Evolutionary conservation across 2,888 invertebrate species (phyloP).

Genomic region (Plebejus melissa): DNA sequence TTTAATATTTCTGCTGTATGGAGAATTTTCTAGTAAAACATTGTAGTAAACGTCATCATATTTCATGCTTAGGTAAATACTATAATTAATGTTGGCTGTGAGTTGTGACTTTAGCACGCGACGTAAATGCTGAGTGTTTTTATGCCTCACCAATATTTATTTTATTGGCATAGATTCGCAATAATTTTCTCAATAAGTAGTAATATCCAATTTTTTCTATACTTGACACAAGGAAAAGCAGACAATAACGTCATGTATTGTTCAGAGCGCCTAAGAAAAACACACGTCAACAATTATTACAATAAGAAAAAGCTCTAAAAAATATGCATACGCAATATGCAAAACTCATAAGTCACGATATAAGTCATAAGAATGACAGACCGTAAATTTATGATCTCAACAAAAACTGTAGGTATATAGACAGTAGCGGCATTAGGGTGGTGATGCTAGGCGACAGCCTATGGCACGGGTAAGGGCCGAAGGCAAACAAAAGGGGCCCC

Average conservation of each 20-base stretch:
- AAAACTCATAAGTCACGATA: no score
- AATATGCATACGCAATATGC: not conserved
- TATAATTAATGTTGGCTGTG: not conserved
- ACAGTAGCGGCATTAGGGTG: no score
- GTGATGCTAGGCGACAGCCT: no score
- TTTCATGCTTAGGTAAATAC: conserved; percentile 9
- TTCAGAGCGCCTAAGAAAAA: not conserved
- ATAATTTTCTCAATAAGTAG: not conserved
- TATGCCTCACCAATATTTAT: not conserved
- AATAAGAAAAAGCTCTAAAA: not conserved
- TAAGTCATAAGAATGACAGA: no score
- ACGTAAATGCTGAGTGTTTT: not conserved
- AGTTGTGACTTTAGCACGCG: not conserved
- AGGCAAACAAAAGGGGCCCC: no score
- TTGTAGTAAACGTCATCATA: not conserved
- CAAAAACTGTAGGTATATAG: no score
- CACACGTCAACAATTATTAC: not conserved
- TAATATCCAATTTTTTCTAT: not conserved
- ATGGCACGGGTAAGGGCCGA: no score
- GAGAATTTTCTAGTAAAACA: not conserved
- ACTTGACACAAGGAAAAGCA: not conserved
- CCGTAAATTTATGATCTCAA: no score
- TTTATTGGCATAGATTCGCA: not conserved
- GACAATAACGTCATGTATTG: not conserved
- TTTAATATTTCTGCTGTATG: not conserved